phyloP scores from a whole-genome alignment of 1,140 invertebrate genomes.

The Amyelois transitella region DNA sequence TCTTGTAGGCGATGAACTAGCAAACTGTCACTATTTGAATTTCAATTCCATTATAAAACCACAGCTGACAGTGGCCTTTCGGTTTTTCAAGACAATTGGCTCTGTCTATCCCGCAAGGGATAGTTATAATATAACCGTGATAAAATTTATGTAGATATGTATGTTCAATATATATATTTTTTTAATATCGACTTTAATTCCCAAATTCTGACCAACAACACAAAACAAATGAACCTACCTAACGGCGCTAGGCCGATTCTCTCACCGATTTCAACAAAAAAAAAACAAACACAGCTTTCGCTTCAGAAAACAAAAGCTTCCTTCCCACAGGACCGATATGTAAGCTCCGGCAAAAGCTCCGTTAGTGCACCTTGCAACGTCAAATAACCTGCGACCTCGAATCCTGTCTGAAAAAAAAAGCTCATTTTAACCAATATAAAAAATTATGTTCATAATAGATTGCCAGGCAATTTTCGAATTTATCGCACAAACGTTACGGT shows the following conservation, averaged over 20 bases:
- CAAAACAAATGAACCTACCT: not conserved
- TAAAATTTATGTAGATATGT: no score
- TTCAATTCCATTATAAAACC: no score
- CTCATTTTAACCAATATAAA: conserved; percentile 13
- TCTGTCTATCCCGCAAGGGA: no score
- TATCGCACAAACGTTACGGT: conserved; percentile 7
- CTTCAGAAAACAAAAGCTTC: conserved; percentile 33
- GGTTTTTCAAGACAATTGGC: no score
- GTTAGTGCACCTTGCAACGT: conserved; percentile 68
- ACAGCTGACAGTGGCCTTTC: no score
- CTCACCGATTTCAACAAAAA: conserved; percentile 1
- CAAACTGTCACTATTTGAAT: no score
- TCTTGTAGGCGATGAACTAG: no score
- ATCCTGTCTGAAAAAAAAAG: conserved; percentile 50
- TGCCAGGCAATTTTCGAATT: conserved; percentile 16
- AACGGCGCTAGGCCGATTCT: not conserved
- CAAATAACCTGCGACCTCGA: conserved; percentile 71
- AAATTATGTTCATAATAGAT: conserved; percentile 2
- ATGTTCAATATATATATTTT: not conserved
- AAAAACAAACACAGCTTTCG: conserved; percentile 22
- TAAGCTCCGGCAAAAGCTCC: conserved; percentile 37
- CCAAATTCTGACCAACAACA: not conserved
- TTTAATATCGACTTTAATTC: not conserved
- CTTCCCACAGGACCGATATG: conserved; percentile 34
- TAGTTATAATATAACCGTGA: no score